Base-by-base conservation (phyloP, 2,113 vertebrate genomes). In the Crypturellus undulatus region DNA sequence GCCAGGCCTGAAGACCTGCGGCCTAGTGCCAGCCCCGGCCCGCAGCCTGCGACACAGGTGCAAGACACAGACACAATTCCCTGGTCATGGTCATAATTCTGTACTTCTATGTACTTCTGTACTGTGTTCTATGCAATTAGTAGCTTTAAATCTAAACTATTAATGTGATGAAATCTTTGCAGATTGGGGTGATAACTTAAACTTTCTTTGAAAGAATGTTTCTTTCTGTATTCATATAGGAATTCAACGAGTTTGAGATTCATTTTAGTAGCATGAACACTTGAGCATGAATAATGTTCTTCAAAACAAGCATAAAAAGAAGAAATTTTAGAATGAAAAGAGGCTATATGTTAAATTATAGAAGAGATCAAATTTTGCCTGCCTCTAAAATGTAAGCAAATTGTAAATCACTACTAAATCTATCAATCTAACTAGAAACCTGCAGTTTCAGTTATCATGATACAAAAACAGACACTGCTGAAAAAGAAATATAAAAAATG, bases 391-490 rank as follows among this genome's bases (percentile, higher is more conserved):
- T 21, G 32, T 36, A 71, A 59, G 42, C 40, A 28, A 12, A 18
- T 68, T 79, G 15, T 36, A 76, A 96, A 71, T 56, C n/a, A 3
- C 7, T 9, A 2, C 70, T 63, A 75, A 75, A 84, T 79, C 24
- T 68, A 76, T 32, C 52, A 63, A 59, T 10, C 18, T 76, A 71
- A 76, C 42, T 51, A 76, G 21, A 85, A 75, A 70, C 83, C 10
- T 49, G n/a, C 64, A 71, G 30, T 77, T 40, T n/a, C n/a, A n/a
- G n/a, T n/a, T 56, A 24, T 26, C 0, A 0, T n/a, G 36, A 58
- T 22, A 56, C 21, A 36, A 89, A 42, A 79, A 73, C 36, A 58
- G 24, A 6, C 26, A 20, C 3, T 42, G 18, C 36, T 70, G 47
- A 51, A 70, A 47, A 93, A 62, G 19, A 67, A 84, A 60, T 24